A percentile compares a stretch with the other conserved stretches of the same genome.
Evolutionary conservation across 2,113 vertebrate genomes (phyloP).

Genomic region (Nicator chloris): DNA sequence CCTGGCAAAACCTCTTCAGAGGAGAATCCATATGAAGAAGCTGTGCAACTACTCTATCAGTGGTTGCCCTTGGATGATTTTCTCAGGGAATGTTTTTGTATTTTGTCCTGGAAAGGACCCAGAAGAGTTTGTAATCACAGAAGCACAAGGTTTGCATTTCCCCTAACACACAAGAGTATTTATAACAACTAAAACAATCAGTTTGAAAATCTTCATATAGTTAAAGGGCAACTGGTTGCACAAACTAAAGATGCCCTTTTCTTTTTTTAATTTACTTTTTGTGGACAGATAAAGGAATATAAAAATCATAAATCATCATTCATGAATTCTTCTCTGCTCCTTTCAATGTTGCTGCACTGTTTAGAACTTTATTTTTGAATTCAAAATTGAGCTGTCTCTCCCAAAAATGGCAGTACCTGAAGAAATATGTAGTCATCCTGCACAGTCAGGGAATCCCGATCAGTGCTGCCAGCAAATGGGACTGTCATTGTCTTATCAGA

Average conservation of each 20-base stretch:
- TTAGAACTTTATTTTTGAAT: not conserved
- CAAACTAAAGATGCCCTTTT: not conserved
- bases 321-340: not conserved
- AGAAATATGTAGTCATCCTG: slow-evolving; percentile 94
- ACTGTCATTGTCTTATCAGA: slow-evolving; percentile 79
- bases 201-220: not conserved
- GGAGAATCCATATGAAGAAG: not conserved
- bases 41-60: not conserved
- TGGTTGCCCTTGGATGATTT: not conserved
- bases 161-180: not conserved
- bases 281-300: not conserved
- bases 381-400: not conserved
- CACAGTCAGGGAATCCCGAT: slow-evolving; percentile 86
- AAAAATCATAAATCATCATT: not conserved
- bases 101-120: not conserved
- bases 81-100: not conserved
- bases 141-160: not conserved
- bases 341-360: not conserved
- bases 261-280: not conserved
- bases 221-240: not conserved
- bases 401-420: slow-evolving; percentile 76
- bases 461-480: slow-evolving; percentile 83
- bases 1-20: not conserved
- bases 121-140: not conserved
- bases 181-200: not conserved